A percentile compares a stretch with the other conserved stretches of the same genome.
These are phyloP conservation scores for Buphagus erythrorhynchus DNA, from an alignment of 2,797 vertebrate species.

Conservation along the genomic window DNA sequence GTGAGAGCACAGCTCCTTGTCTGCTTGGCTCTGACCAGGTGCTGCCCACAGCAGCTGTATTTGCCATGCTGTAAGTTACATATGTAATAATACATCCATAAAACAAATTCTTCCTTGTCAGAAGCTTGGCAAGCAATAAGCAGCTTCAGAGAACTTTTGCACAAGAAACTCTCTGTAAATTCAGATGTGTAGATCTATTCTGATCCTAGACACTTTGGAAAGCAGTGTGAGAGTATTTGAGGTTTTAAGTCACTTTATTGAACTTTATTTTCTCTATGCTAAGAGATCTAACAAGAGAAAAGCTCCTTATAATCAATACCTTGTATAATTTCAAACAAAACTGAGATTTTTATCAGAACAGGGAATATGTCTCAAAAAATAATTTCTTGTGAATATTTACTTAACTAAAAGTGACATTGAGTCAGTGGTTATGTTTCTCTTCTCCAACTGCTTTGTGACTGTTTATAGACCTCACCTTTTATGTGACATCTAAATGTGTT, in stretches of 20 bases:
- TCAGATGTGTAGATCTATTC: not conserved
- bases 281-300: not conserved
- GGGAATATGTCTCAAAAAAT: not conserved
- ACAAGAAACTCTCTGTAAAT: not conserved
- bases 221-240: not conserved
- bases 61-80: not conserved
- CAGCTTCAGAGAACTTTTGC: not conserved
- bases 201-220: not conserved
- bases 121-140: not conserved
- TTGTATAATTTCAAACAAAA: not conserved
- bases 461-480: not conserved
- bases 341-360: not conserved
- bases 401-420: not conserved
- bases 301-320: not conserved
- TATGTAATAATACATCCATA: constrained; percentile 27
- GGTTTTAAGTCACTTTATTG: not conserved
- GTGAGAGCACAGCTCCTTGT: not conserved
- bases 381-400: not conserved
- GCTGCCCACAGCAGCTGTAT: constrained; percentile 11
- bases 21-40: not conserved
- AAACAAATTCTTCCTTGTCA: not conserved
- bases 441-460: not conserved
- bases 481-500: not conserved
- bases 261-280: not conserved
- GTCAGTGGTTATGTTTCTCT: not conserved